Percentiles rank a stretch among this genome's conserved stretches.
These are phyloP conservation scores for Mythimna pallens DNA, from an alignment of 2,888 invertebrate species.

Conservation along the genomic window DNA sequence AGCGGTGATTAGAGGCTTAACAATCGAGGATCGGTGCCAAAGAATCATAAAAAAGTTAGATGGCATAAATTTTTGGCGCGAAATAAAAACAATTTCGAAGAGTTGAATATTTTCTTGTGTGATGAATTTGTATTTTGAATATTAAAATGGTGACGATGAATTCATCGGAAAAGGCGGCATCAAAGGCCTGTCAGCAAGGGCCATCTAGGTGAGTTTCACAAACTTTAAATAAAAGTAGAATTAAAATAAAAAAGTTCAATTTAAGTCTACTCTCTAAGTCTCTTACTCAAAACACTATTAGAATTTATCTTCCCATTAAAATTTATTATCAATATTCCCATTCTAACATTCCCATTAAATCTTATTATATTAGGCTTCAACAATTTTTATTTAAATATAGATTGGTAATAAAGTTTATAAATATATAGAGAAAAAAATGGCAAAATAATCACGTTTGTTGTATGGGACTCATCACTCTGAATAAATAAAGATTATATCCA, in stretches of 20 bases:
- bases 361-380: too few species aligned
- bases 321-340: background rate
- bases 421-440: too few species aligned
- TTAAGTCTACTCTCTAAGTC: too few species aligned
- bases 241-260: background rate
- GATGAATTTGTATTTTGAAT: slow-evolving; percentile 60
- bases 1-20: slow-evolving; percentile 45
- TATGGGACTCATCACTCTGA: too few species aligned
- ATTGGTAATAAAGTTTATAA: background rate
- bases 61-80: slow-evolving; percentile 53
- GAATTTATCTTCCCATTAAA: background rate
- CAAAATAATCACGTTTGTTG: too few species aligned
- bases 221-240: background rate
- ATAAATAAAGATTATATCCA: too few species aligned
- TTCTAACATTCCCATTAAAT: background rate
- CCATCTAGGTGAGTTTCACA: slow-evolving; percentile 81
- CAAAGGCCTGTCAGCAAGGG: slow-evolving; percentile 90
- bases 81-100: slow-evolving; percentile 43
- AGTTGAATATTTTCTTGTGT: slow-evolving; percentile 44
- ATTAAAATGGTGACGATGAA: slow-evolving; percentile 90
- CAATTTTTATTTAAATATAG: too few species aligned
- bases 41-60: slow-evolving; percentile 50
- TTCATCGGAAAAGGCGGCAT: slow-evolving; percentile 88
- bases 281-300: background rate
- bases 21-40: slow-evolving; percentile 47